Evolutionary conservation across 2,888 invertebrate genomes (phyloP), one percentile per base, ranked within the genome.

Genomic region (Trypoxylon attenuatum): DNA sequence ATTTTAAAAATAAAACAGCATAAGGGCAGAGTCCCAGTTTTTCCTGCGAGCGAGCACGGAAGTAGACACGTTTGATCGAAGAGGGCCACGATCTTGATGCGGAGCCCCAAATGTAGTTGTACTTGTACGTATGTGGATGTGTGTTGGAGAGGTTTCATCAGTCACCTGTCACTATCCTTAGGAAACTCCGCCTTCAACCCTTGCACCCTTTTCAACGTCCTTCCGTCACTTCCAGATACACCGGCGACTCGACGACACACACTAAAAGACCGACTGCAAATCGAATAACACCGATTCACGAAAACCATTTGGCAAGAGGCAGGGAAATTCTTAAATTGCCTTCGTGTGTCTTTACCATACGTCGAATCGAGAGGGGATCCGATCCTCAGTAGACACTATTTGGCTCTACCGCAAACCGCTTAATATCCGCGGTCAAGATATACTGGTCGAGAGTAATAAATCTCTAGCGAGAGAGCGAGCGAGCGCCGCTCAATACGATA

Each of bases 111-210:
- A 46, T 43, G 59, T 54, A 58, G 63, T 64, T 66, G 38, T n/a
- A n/a, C n/a, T n/a, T n/a, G n/a, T n/a, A n/a, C n/a, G n/a, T n/a
- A n/a, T n/a, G n/a, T n/a, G n/a, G n/a, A n/a, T n/a, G n/a, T 57
- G 46, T 53, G 50, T 60, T 64, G 51, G 52, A 70, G 62, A 73
- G 71, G 67, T 78, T 78, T 80, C 81, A 79, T 81, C 81, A 73
- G 76, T 81, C 81, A 81, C 70, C 79, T 78, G 81, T 81, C 81
- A 74, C 71, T 74, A 73, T 61, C 77, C 73, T 62, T 54, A 69
- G 45, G 61, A 68, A 57, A 57, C 64, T 57, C 58, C 55, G 60
- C 59, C 54, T 63, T 68, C 49, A 47, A 70, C 49, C 63, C 49
- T 22, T 63, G 59, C 50, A 41, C 55, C 46, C 66, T 57, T 60